Evolutionary conservation across 2,113 vertebrate species (phyloP).

Genomic region (Elachura formosa): DNA sequence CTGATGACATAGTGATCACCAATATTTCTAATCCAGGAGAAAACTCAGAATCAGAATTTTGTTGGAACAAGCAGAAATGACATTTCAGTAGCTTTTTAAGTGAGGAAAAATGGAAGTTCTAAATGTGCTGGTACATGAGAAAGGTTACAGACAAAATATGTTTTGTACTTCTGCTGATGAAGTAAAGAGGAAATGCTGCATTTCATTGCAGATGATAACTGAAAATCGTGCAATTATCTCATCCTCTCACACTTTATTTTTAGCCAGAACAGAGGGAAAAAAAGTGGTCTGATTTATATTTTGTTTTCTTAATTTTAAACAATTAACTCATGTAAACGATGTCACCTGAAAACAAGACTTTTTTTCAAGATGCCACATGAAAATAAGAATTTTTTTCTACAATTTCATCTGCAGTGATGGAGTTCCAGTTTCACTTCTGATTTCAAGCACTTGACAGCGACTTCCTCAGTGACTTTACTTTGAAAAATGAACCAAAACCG

Average conservation of each 20-base stretch:
- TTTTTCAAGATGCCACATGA: background rate
- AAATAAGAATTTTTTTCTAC: background rate
- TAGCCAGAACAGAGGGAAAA: background rate
- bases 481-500: background rate
- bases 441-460: background rate
- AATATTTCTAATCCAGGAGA: background rate
- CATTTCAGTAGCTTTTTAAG: background rate
- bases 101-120: background rate
- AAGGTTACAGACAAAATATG: background rate
- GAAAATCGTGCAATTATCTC: background rate
- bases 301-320: background rate
- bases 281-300: background rate
- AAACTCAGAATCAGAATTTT: background rate
- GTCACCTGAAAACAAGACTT: background rate
- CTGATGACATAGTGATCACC: rapidly evolving
- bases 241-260: background rate
- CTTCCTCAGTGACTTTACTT: background rate
- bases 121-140: background rate
- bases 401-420: background rate
- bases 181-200: background rate
- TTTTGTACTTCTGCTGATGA: background rate
- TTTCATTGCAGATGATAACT: background rate
- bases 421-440: background rate
- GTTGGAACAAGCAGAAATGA: background rate
- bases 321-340: background rate